Conservation (phyloP, 2,113 vertebrate genomes). For the Neodontobutis hainanensis region DNA sequence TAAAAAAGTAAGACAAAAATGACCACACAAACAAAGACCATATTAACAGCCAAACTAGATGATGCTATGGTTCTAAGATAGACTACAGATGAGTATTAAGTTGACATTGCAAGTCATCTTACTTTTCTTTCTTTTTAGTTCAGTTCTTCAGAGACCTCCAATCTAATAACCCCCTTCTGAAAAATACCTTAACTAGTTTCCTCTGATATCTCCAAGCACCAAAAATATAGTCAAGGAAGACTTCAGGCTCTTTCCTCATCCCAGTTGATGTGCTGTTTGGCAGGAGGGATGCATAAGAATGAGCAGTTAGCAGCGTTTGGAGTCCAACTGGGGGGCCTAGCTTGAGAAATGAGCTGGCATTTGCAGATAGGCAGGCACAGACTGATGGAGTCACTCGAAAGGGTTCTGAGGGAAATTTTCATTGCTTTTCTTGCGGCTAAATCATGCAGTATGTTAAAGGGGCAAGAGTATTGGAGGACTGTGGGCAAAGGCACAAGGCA, state of each 20-base stretch:
- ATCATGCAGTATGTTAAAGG: conserved; percentile 50
- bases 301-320: conserved; percentile 60
- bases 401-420: conserved; percentile 57
- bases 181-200: conserved; percentile 41
- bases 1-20: too few species aligned
- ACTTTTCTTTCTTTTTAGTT: conserved; percentile 34
- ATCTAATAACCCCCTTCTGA: conserved; percentile 28
- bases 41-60: too few species aligned
- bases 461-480: conserved; percentile 16
- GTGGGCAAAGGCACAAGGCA: conserved; percentile 28
- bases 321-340: conserved; percentile 59
- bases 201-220: conserved; percentile 51
- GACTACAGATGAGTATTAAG: conserved; percentile 2
- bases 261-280: conserved; percentile 67
- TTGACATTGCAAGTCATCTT: conserved; percentile 2
- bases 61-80: too few species aligned
- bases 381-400: conserved; percentile 68
- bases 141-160: conserved; percentile 37
- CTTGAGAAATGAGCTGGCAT: conserved; percentile 77
- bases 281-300: conserved; percentile 70
- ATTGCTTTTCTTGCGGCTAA: conserved; percentile 58
- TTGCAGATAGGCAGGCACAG: conserved; percentile 72
- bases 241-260: conserved; percentile 56
- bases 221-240: conserved; percentile 48
- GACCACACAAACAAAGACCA: too few species aligned